These are phyloP conservation scores for Tenthredo notha DNA, from an alignment of 2,888 invertebrate species.

Conservation along the genomic window DNA sequence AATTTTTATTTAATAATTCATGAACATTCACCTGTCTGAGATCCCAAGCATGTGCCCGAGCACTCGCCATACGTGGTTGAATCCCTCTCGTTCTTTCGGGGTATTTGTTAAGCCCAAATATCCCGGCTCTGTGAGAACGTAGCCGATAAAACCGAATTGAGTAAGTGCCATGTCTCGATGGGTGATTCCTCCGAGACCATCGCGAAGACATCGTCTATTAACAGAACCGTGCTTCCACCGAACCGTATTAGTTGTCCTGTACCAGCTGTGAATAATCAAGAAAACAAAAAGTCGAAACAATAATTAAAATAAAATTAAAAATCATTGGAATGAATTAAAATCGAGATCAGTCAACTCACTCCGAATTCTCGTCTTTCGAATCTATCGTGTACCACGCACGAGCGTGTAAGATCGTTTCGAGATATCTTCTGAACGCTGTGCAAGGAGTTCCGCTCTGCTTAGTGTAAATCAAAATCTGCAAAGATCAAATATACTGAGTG, in stretches of 20 bases:
- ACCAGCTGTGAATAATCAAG: slow-evolving; percentile 79
- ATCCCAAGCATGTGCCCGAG: slow-evolving; percentile 90
- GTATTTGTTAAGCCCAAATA: slow-evolving; percentile 82
- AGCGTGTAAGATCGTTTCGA: slow-evolving; percentile 88
- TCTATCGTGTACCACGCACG: slow-evolving; percentile 87
- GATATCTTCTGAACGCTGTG: slow-evolving; percentile 87
- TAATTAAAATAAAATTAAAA: neutral
- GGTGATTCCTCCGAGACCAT: slow-evolving; percentile 81
- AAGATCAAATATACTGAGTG: neutral
- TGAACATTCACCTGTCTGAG: slow-evolving; percentile 83
- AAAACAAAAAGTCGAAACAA: neutral
- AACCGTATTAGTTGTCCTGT: slow-evolving; percentile 84
- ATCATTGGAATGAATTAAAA: neutral
- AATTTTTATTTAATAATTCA: neutral
- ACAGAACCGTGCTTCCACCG: slow-evolving; percentile 83
- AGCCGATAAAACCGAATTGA: slow-evolving; percentile 91
- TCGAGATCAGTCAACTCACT: slow-evolving; percentile 59
- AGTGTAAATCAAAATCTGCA: slow-evolving; percentile 82
- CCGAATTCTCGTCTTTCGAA: slow-evolving; percentile 64
- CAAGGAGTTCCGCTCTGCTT: slow-evolving; percentile 83
- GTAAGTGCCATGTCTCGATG: slow-evolving; percentile 92
- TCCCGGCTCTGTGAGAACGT: slow-evolving; percentile 82
- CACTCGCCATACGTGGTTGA: slow-evolving; percentile 90
- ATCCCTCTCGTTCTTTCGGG: slow-evolving; percentile 83
- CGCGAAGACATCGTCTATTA: slow-evolving; percentile 77